These are phyloP conservation scores for Serrognathus titanus DNA, from an alignment of 2,888 invertebrate species.

Conservation along the genomic window DNA sequence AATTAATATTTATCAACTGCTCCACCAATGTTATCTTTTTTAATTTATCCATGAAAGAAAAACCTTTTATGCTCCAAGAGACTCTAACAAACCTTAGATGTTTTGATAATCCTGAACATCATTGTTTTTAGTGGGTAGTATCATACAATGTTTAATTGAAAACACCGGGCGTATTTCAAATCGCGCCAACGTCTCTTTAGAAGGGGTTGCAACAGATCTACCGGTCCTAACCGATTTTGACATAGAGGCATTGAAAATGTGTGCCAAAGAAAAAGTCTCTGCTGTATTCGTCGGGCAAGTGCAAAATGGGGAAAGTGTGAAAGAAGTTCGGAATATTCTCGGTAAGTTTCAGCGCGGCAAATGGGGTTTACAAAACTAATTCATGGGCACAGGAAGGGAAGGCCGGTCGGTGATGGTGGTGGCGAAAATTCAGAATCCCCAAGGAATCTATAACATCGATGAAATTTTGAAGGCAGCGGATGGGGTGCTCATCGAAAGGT, in stretches of 20 bases:
- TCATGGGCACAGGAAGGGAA: slow-evolving; percentile 59
- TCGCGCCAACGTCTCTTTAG: slow-evolving; percentile 54
- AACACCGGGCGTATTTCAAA: slow-evolving; percentile 54
- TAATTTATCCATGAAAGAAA: too few species aligned
- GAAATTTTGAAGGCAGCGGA: slow-evolving; percentile 91
- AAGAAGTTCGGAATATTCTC: slow-evolving; percentile 57
- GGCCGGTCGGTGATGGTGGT: slow-evolving; percentile 94
- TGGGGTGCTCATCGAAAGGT: slow-evolving; percentile 98
- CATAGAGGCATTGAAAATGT: slow-evolving; percentile 54
- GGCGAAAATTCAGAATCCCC: slow-evolving; percentile 98
- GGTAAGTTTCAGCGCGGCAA: slow-evolving; percentile 16
- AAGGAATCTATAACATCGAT: slow-evolving; percentile 91
- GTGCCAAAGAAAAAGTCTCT: slow-evolving; percentile 67
- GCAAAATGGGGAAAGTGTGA: slow-evolving; percentile 62
- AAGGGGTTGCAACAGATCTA: slow-evolving; percentile 52
- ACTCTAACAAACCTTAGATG: background rate
- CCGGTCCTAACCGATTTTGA: slow-evolving; percentile 47
- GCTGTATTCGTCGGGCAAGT: slow-evolving; percentile 78
- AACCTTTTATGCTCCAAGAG: too few species aligned
- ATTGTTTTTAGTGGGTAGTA: slow-evolving; percentile 33
- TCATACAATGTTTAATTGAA: slow-evolving; percentile 51
- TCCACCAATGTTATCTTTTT: too few species aligned
- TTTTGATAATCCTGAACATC: background rate
- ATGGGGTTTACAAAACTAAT: background rate
- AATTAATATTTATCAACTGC: too few species aligned